Conservation (phyloP, 2,113 vertebrate genomes). For the Chamaetylas fuelleborni region DNA sequence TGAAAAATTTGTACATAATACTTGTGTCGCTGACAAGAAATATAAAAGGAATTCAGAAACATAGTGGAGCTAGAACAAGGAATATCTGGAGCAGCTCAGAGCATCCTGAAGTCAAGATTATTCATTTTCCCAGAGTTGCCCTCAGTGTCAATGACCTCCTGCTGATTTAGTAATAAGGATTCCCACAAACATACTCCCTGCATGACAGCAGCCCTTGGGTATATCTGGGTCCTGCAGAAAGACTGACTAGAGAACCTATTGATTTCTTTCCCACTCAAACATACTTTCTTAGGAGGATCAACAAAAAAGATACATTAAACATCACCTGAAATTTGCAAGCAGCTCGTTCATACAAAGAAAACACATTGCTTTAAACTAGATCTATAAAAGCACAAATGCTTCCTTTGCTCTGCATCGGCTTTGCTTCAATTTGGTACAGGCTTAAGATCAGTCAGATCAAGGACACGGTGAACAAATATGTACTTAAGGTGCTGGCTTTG, state of each 20-base stretch:
- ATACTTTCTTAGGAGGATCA: background rate
- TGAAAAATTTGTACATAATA: background rate
- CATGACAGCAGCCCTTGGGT: rapidly evolving
- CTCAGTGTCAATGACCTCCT: background rate
- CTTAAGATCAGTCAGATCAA: background rate
- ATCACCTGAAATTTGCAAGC: background rate
- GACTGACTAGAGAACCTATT: background rate
- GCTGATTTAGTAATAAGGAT: background rate
- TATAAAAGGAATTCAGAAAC: background rate
- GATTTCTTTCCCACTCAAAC: background rate
- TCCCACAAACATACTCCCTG: background rate
- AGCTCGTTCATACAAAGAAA: background rate
- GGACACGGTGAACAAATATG: background rate
- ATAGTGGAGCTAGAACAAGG: background rate
- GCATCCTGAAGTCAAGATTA: background rate
- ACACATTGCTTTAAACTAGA: background rate
- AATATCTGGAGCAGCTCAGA: background rate
- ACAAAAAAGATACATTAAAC: background rate
- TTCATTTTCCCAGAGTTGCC: background rate
- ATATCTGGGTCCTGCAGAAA: background rate
- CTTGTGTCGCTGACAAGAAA: background rate
- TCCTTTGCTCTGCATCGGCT: background rate
- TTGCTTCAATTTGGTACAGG: background rate
- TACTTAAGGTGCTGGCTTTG: background rate
- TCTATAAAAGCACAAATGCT: background rate